Evolutionary conservation across 2,113 vertebrate genomes (phyloP).

Genomic region (Chaetorhynchus papuensis): DNA sequence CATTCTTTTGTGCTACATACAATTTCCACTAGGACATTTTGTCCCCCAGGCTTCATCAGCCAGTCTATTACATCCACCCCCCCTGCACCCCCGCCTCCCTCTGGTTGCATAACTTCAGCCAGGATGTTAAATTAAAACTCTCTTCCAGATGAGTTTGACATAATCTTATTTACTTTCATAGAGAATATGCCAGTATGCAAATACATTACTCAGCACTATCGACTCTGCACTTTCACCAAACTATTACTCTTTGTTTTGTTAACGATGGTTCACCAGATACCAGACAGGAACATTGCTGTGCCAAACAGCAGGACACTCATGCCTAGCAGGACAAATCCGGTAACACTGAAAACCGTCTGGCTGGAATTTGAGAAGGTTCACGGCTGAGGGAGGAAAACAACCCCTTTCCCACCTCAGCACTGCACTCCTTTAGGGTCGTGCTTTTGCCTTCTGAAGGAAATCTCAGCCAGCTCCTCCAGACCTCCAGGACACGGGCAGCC

Average conservation of each 20-base stretch:
- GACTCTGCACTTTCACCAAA: constrained; percentile 6
- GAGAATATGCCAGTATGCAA: constrained; percentile 21
- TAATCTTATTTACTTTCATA: constrained; percentile 13
- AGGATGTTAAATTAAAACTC: constrained; percentile 64
- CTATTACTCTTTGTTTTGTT: constrained; percentile 17
- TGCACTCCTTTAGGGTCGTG: fast-evolving
- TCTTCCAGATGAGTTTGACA: constrained; percentile 44
- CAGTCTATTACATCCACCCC: not conserved
- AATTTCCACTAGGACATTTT: constrained; percentile 70
- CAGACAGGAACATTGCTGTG: not conserved
- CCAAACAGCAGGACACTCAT: not conserved
- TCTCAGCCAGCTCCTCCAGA: not conserved
- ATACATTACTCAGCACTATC: constrained; percentile 52
- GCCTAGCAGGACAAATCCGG: not conserved
- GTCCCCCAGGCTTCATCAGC: constrained; percentile 59
- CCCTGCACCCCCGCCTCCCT: not conserved
- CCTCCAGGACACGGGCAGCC: fast-evolving
- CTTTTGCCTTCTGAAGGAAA: not conserved
- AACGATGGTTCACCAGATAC: not conserved
- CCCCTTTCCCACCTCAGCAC: not conserved
- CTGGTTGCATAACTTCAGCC: constrained; percentile 54
- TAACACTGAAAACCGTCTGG: not conserved
- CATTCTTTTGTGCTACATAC: constrained; percentile 62
- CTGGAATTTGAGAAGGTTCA: not conserved
- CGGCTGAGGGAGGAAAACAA: not conserved